Percentiles rank a stretch among this genome's conserved stretches.
phyloP scores from a whole-genome alignment of 2,797 vertebrate genomes.

The Pipistrellus nathusii region DNA sequence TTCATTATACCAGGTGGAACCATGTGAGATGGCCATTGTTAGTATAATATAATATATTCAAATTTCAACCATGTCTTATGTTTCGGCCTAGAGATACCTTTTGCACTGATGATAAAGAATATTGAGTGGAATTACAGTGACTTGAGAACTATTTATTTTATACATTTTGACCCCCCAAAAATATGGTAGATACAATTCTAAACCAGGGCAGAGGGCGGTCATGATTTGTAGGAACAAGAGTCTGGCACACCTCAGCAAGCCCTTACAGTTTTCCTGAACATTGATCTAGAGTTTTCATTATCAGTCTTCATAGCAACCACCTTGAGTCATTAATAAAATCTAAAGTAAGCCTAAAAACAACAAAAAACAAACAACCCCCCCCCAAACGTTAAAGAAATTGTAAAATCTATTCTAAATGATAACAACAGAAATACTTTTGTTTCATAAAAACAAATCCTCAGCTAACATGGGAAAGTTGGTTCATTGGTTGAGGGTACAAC shows the following conservation, averaged over 20 bases:
- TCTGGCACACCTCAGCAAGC: neutral
- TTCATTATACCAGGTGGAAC: neutral
- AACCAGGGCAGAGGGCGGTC: neutral
- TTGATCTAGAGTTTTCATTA: neutral
- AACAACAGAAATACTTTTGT: neutral
- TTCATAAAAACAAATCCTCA: constrained; percentile 17
- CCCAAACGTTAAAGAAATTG: neutral
- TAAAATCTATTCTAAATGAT: constrained; percentile 32
- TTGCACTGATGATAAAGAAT: neutral
- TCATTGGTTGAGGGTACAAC: neutral
- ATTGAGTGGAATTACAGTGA: neutral
- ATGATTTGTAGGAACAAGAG: neutral
- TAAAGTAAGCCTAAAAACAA: constrained; percentile 23
- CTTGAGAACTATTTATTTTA: constrained; percentile 29
- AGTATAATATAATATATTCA: neutral
- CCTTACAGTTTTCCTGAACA: neutral
- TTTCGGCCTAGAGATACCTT: neutral
- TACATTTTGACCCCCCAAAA: neutral
- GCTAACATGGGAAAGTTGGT: neutral
- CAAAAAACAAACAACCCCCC: neutral
- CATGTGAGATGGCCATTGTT: constrained; percentile 10
- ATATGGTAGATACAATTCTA: neutral
- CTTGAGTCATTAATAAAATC: constrained; percentile 19
- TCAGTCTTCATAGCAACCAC: neutral
- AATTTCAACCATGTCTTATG: neutral